Conservation (phyloP, 1,140 invertebrate genomes). For the Cotesia vestalis region DNA sequence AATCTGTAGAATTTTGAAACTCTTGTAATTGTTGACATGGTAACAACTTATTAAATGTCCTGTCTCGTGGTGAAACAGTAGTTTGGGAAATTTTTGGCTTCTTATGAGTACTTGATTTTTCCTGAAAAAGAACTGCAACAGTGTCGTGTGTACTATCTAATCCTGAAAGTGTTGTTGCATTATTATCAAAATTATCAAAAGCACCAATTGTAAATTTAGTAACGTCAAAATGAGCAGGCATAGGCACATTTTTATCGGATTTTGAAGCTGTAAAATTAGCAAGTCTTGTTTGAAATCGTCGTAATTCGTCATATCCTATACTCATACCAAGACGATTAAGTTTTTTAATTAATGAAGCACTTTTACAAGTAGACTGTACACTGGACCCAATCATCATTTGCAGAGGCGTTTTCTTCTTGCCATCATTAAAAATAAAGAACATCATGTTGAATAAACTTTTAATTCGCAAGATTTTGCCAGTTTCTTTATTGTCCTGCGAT, state of each 20-base stretch:
- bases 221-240: slow-evolving; percentile 30
- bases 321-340: slow-evolving; percentile 13
- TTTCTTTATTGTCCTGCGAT: neutral
- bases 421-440: slow-evolving; percentile 5
- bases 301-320: slow-evolving; percentile 14
- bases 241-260: slow-evolving; percentile 17
- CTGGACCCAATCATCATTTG: slow-evolving; percentile 7
- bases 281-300: slow-evolving; percentile 6
- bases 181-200: slow-evolving; percentile 25
- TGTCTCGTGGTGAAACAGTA: neutral
- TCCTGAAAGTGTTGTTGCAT: slow-evolving; percentile 1
- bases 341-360: slow-evolving; percentile 14
- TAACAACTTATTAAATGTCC: neutral
- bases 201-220: slow-evolving; percentile 19
- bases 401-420: slow-evolving; percentile 19
- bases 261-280: slow-evolving; percentile 26
- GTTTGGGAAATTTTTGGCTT: slow-evolving; percentile 23
- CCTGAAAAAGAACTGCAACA: slow-evolving; percentile 3
- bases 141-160: slow-evolving; percentile 21
- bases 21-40: slow-evolving; percentile 19
- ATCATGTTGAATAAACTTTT: slow-evolving; percentile 25
- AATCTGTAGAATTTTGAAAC: neutral
- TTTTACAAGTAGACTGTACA: slow-evolving; percentile 15
- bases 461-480: slow-evolving; percentile 8
- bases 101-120: neutral